Evolutionary conservation across 2,113 vertebrate species (phyloP), one percentile per base, ranked within the genome.

Genomic region (Paralichthys olivaceus): DNA sequence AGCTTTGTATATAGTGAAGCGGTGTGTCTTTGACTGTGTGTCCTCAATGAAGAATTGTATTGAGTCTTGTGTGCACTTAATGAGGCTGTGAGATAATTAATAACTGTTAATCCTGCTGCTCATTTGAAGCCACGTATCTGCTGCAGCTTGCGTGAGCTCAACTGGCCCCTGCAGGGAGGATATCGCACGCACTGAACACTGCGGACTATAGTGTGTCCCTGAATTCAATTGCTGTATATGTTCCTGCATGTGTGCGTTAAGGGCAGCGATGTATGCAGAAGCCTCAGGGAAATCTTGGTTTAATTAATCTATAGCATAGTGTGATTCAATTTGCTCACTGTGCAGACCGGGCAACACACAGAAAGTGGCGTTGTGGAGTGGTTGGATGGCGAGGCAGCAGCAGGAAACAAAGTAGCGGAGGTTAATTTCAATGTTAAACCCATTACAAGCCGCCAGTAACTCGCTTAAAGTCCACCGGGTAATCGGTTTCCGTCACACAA

Each of bases 241-340:
- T 86, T 70, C 87, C 76, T 77, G 15, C 61, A 28, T 58, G 68
- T 64, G 83, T 54, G 53, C 19, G 45, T 55, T 69, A 37, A 77
- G 80, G 74, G 70, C 75, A 65, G n/a, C 58, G 22, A 75, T 69
- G 80, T 80, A 88, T 80, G 88, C 70, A 40, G 59, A 59, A 59
- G 88, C 91, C 92, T 84, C 51, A 12, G 90, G 91, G 87, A 89
- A 90, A 89, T 84, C 66, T 72, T n/a, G 81, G 67, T 83, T 85
- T 91, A 93, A 92, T 94, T 90, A 92, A 91, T 85, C 86, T 77
- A 74, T 89, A 88, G 79, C 83, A 83, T 81, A 74, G 78, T 61
- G 64, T 87, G 87, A 89, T 92, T 89, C 89, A 90, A 92, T 93
- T 90, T 91, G 87, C 90, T 69, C 84, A 72, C 67, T 20, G 17